Conservation (phyloP, 2,888 invertebrate species). For the Rhingia rostrata region DNA sequence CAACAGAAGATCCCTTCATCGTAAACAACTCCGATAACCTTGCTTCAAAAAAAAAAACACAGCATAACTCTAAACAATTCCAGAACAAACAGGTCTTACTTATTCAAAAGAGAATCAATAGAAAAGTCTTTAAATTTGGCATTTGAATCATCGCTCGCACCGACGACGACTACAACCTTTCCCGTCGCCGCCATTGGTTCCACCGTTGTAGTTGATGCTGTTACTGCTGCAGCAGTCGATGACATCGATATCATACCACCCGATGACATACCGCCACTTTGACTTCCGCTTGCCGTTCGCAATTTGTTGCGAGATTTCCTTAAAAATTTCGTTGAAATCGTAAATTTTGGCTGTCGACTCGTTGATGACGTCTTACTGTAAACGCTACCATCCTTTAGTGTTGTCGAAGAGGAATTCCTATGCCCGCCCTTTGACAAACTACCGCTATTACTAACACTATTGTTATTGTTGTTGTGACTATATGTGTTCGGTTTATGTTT, state of each 20-base stretch:
- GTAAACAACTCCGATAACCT: background rate
- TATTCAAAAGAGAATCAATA: constrained; percentile 82
- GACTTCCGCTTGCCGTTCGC: constrained; percentile 55
- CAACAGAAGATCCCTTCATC: background rate
- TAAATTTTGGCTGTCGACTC: constrained; percentile 79
- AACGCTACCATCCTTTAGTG: constrained; percentile 29
- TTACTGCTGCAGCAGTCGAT: no score
- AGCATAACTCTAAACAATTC: background rate
- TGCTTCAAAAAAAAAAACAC: background rate
- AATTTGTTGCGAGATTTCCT: constrained; percentile 80
- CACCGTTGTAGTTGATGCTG: constrained; percentile 14
- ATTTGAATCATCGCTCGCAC: constrained; percentile 80
- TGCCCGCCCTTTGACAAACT: constrained; percentile 18
- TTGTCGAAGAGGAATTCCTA: constrained; percentile 4
- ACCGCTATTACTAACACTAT: constrained; percentile 28
- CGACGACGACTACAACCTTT: background rate
- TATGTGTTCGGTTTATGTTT: constrained; percentile 67
- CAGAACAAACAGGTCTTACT: constrained; percentile 57
- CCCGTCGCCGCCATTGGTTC: background rate
- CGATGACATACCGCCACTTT: constrained; percentile 32
- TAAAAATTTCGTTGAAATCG: constrained; percentile 81
- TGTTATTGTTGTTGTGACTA: constrained; percentile 56
- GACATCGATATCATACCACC: constrained; percentile 75
- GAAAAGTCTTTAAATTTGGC: constrained; percentile 83
- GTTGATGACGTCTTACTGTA: constrained; percentile 28